Evolutionary conservation across 2,888 invertebrate species (phyloP).

Genomic region (Entomobrya multifasciata): DNA sequence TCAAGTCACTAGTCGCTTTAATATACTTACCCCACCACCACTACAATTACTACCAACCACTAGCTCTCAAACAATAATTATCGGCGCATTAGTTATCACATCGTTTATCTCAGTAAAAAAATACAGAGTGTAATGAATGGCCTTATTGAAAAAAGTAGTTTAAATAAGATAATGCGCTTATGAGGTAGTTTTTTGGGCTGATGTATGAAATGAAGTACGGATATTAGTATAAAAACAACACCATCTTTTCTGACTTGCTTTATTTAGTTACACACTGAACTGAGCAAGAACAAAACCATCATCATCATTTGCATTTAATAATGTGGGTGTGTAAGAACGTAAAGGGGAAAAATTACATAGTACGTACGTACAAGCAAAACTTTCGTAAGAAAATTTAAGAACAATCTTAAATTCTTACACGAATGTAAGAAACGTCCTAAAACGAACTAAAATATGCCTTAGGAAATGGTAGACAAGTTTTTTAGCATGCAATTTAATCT

Average conservation of each 20-base stretch:
- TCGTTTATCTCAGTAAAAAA: neutral
- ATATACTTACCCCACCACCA: conserved; percentile 30
- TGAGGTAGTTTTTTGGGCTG: neutral
- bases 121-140: conserved; percentile 38
- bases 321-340: conserved; percentile 32
- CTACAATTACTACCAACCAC: conserved; percentile 56
- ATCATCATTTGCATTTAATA: conserved; percentile 67
- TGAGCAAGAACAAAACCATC: conserved; percentile 58
- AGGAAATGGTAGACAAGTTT: too few relatives aligned
- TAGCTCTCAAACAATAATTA: conserved; percentile 42
- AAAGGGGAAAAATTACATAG: conserved; percentile 60
- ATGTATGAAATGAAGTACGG: neutral
- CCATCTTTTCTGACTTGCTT: conserved; percentile 46
- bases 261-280: conserved; percentile 26
- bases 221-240: conserved; percentile 9
- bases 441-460: too few relatives aligned
- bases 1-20: conserved; percentile 63
- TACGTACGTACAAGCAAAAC: too few relatives aligned
- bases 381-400: too few relatives aligned
- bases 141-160: conserved; percentile 1
- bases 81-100: conserved; percentile 36
- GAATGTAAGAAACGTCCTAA: too few relatives aligned
- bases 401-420: too few relatives aligned
- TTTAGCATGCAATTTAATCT: too few relatives aligned
- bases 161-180: conserved; percentile 7